A percentile compares a stretch with the other conserved stretches of the same genome.
Conservation (phyloP, 2,113 vertebrate species). For the Anguilla japonica region DNA sequence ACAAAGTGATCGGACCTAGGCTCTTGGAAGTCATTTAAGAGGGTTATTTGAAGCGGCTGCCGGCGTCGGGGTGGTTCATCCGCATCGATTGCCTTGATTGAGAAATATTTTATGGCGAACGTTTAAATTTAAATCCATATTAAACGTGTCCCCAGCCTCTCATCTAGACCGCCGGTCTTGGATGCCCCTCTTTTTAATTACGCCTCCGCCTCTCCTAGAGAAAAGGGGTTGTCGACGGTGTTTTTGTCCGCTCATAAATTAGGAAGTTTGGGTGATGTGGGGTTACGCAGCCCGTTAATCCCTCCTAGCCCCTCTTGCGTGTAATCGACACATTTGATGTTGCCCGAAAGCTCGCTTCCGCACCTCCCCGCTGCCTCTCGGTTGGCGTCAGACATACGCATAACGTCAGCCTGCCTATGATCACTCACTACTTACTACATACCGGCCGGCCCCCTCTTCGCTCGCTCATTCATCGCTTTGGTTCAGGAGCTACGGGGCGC, state of each 20-base stretch:
- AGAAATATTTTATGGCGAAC: neutral
- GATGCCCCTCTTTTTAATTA: neutral
- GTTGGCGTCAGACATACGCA: constrained; percentile 84
- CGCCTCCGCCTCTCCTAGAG: neutral
- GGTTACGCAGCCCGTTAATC: constrained; percentile 49
- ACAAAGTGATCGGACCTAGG: neutral
- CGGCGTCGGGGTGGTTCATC: neutral
- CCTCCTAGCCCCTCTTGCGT: constrained; percentile 60
- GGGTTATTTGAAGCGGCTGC: neutral
- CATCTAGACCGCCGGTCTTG: neutral
- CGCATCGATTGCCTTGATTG: neutral
- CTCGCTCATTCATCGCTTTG: constrained; percentile 41
- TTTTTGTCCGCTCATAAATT: constrained; percentile 42
- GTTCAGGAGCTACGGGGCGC: neutral
- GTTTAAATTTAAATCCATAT: neutral
- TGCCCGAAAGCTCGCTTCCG: constrained; percentile 76
- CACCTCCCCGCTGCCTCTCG: constrained; percentile 77
- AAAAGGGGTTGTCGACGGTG: neutral
- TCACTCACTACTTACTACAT: constrained; percentile 68
- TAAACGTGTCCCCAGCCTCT: neutral
- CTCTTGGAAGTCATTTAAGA: neutral
- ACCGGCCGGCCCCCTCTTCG: constrained; percentile 62
- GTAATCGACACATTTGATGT: constrained; percentile 81
- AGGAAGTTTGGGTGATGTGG: constrained; percentile 55
- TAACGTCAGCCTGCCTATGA: constrained; percentile 76